Evolutionary conservation across 2,797 vertebrate genomes (phyloP), one percentile per base, ranked within the genome.

Genomic region (Diplodus puntazzo): DNA sequence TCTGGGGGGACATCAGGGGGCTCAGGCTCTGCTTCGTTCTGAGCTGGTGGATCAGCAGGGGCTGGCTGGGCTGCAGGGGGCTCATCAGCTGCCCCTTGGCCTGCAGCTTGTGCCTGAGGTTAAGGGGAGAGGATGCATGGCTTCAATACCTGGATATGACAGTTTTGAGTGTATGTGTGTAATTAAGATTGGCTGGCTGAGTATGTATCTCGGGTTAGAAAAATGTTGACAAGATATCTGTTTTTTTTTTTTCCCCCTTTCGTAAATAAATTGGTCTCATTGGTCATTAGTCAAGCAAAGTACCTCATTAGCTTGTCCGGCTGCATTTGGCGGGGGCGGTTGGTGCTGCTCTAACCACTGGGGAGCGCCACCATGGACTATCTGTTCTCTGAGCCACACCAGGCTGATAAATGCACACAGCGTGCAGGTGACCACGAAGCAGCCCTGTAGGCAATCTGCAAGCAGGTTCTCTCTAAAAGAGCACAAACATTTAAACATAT

Each of bases 371-470:
- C 98, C 98, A 0, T 99, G 98, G 72, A 99, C 97, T 0, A 99
- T 99, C 93, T 99, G 98, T 79, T 99, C 98, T 88, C 98, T 95
- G 80, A 99, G 94, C 98, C 98, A 99, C 59, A 99, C 98, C 77
- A 99, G 96, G 90, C 98, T 99, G 89, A 99, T 99, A 85, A 99
- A 99, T 0, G 98, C 98, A 79, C 98, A 99, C 50, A 99, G 94
- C 0, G 98, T 99, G 94, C 98, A 99, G 0, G 98, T 99, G 62
- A 99, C 98, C 88, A 99, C 98, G 68, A 99, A 99, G 89, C 98
- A 99, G 75, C 98, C 98, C 92, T 99, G 98, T 86, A 99, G 95
- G 93, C 98, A 99, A 91, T 99, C 98, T 5, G 98, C 98, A 88
- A 99, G 93, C 89, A 99, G 94, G 94, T 99, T 99, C 83, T 99